Conservation (phyloP, 2,797 vertebrate genomes). For the Sarcophilus harrisii region DNA sequence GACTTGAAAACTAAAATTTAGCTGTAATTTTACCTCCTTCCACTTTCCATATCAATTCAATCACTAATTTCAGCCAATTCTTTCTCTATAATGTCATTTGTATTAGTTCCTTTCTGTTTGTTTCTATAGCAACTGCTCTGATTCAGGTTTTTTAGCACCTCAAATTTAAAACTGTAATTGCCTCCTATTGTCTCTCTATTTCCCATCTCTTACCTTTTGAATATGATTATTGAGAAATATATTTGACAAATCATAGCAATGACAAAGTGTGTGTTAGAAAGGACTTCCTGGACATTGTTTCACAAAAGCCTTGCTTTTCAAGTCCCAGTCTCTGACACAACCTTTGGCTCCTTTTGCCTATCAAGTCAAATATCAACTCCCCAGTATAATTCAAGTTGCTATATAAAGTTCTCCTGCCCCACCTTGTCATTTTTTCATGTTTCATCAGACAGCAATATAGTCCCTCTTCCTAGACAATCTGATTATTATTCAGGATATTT, state of each 20-base stretch:
- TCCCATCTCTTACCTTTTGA: not conserved
- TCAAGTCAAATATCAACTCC: not conserved
- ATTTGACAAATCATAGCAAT: not conserved
- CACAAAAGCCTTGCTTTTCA: not conserved
- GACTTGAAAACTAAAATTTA: not conserved
- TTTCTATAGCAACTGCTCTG: not conserved
- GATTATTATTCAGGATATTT: not conserved
- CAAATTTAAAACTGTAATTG: not conserved
- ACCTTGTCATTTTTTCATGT: not conserved
- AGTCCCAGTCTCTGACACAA: not conserved
- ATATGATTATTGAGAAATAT: not conserved
- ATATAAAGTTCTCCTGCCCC: not conserved
- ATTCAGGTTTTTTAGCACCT: not conserved
- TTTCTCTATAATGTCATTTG: not conserved
- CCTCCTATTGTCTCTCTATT: not conserved
- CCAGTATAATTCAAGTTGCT: not conserved
- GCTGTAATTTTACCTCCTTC: not conserved
- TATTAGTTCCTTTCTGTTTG: not conserved
- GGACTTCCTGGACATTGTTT: not conserved
- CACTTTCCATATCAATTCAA: not conserved
- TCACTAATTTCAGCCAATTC: not conserved
- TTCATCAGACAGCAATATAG: not conserved
- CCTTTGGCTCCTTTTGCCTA: not conserved
- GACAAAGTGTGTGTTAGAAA: not conserved
- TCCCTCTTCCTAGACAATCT: not conserved